Evolutionary conservation across 2,113 vertebrate genomes (phyloP).

Genomic region (Podarcis raffonei): DNA sequence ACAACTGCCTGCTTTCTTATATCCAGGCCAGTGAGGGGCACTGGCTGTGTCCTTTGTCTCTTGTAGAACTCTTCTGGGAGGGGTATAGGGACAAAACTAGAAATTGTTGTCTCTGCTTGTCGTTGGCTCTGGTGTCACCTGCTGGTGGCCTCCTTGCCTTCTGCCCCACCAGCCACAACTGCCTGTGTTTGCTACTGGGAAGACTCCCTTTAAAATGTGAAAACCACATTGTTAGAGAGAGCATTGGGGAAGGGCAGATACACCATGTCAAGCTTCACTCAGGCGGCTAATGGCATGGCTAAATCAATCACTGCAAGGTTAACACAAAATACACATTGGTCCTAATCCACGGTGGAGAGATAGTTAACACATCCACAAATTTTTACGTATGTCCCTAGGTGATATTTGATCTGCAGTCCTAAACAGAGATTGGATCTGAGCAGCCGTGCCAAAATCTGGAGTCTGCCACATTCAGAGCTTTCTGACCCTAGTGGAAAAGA

Average conservation of each 20-base stretch:
- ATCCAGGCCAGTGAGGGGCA: too few relatives aligned
- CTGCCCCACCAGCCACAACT: too few relatives aligned
- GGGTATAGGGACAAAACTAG: too few relatives aligned
- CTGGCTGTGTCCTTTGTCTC: too few relatives aligned
- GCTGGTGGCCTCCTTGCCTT: too few relatives aligned
- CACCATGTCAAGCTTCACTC: neutral
- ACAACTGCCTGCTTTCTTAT: too few relatives aligned
- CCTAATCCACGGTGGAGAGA: neutral
- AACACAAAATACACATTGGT: neutral
- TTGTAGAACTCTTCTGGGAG: too few relatives aligned
- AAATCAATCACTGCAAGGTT: neutral
- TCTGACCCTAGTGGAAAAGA: conserved; percentile 2
- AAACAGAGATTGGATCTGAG: conserved; percentile 13
- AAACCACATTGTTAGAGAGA: neutral
- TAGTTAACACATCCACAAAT: conserved; percentile 5
- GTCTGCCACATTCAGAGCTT: neutral
- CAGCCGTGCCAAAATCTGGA: neutral
- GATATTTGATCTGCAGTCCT: neutral
- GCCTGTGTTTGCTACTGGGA: neutral
- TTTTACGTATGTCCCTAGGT: neutral
- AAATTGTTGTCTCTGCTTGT: too few relatives aligned
- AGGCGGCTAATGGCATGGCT: neutral
- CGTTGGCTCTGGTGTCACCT: too few relatives aligned
- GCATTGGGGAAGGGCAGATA: neutral
- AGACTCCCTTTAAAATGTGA: neutral